Conservation (phyloP, 2,113 vertebrate species). For the Turdus rufiventris region DNA sequence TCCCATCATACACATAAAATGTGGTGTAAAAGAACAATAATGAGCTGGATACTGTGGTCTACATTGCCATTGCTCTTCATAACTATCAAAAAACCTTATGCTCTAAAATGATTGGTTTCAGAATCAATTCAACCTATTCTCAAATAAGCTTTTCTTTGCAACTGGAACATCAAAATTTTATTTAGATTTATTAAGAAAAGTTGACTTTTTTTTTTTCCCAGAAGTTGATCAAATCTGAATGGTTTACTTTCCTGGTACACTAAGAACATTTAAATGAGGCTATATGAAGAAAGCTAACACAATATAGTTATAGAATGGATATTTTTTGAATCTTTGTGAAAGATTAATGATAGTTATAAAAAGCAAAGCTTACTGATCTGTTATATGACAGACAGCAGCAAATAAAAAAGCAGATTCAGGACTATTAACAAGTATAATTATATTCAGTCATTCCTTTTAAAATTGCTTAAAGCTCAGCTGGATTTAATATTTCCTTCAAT, state of each 20-base stretch:
- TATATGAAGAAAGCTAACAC: neutral
- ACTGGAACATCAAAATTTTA: neutral
- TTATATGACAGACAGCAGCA: slow-evolving; percentile 34
- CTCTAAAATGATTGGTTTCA: neutral
- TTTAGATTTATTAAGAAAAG: neutral
- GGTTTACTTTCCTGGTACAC: neutral
- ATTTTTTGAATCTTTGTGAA: neutral
- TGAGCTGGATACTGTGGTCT: neutral
- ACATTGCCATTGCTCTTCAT: neutral
- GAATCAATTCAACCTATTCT: neutral
- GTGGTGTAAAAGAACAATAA: neutral
- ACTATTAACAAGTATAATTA: slow-evolving; percentile 63
- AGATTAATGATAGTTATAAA: slow-evolving; percentile 42
- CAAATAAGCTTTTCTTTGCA: neutral
- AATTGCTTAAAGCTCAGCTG: slow-evolving; percentile 62
- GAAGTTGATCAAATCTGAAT: neutral
- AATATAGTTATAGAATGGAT: neutral
- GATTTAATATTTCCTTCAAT: slow-evolving; percentile 67
- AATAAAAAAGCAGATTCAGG: slow-evolving; percentile 51
- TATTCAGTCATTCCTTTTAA: slow-evolving; percentile 63
- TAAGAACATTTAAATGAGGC: neutral
- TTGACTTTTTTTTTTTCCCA: neutral
- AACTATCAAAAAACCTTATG: neutral
- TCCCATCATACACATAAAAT: neutral
- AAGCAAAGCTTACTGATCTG: slow-evolving; percentile 35